Evolutionary conservation across 2,797 vertebrate species (phyloP), one percentile per base, ranked within the genome.

Genomic region (Todus mexicanus): DNA sequence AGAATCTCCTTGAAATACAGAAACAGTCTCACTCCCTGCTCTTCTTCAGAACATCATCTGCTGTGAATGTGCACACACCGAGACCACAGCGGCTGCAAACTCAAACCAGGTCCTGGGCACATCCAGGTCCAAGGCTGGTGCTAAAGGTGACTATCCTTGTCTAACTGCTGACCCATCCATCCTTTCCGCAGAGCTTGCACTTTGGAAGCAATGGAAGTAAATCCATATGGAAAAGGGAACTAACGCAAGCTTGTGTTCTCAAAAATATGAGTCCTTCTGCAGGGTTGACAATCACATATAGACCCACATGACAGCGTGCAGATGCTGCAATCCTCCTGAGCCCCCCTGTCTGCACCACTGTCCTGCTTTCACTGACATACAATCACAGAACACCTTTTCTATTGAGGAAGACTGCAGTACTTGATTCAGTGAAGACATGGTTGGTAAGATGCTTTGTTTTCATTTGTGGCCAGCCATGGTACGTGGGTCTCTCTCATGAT

Each of bases 261-360:
- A 73, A 66, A 73, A 64, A 54, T 23, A 29, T 1, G 9, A 33
- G 38, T 35, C 4, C 20, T 73, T 15, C 38, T 26, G 38, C 2
- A 9, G 31, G 13, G 48, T 12, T 68, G 60, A 27, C 10, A 35
- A 19, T 27, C 43, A 10, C 45, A 22, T 45, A n/a, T 5, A 37
- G 33, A 51, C 2, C 20, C 27, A 31, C 18, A 56, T 9, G 29
- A 2, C 3, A 53, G 19, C 4, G 17, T 0, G 0, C 56, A 73
- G 50, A 31, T 47, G 18, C 74, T 12, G 11, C 0, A 1, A 48
- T 37, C n/a, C 53, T n/a, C n/a, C n/a, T 33, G 50, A 70, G 10
- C 5, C 5, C 15, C 11, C 9, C 45, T 26, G 29, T 25, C 68
- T 31, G 31, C 45, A 42, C 8, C 6, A 1, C 21, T 57, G 22